Percentiles rank a stretch among this genome's conserved stretches.
These are phyloP conservation scores for Chloromyia formosa DNA, from an alignment of 2,888 invertebrate species.

Conservation along the genomic window DNA sequence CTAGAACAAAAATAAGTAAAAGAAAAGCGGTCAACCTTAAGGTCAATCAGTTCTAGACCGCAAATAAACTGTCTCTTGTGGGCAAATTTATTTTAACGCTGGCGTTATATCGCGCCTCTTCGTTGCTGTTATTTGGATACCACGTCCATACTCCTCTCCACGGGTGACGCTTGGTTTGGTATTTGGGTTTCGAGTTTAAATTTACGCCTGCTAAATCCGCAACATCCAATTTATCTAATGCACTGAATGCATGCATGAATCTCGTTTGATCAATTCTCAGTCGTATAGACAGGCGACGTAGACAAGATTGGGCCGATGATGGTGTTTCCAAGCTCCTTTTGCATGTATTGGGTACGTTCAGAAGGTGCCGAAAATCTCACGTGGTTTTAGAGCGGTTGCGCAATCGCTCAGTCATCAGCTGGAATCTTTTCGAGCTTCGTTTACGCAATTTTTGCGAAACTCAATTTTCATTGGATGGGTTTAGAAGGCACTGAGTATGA, in stretches of 20 bases:
- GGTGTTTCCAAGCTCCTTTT: slow-evolving; percentile 42
- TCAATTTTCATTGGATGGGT: not conserved
- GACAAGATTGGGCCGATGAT: slow-evolving; percentile 23
- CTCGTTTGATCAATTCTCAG: slow-evolving; percentile 21
- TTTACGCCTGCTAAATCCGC: slow-evolving; percentile 29
- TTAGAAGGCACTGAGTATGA: not conserved
- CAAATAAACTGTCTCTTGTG: slow-evolving; percentile 45
- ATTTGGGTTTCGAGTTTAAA: slow-evolving; percentile 47
- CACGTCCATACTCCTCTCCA: too few species aligned
- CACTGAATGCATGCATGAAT: slow-evolving; percentile 16
- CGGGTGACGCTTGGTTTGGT: slow-evolving; percentile 37
- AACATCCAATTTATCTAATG: not conserved
- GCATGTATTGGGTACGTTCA: not conserved
- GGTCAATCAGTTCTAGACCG: slow-evolving; percentile 43
- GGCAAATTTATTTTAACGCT: slow-evolving; percentile 49
- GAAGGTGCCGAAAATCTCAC: not conserved
- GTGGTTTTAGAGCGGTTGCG: too few species aligned
- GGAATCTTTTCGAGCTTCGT: too few species aligned
- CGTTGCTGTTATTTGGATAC: not conserved
- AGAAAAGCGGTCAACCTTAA: slow-evolving; percentile 43
- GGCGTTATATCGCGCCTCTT: slow-evolving; percentile 42
- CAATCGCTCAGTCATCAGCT: too few species aligned
- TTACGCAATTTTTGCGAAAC: too few species aligned
- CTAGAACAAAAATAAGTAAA: not conserved
- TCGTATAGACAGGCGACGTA: slow-evolving; percentile 1